A percentile compares a stretch with the other conserved stretches of the same genome.
phyloP scores from a whole-genome alignment of 2,888 invertebrate genomes.

The Phragmatobia fuliginosa region DNA sequence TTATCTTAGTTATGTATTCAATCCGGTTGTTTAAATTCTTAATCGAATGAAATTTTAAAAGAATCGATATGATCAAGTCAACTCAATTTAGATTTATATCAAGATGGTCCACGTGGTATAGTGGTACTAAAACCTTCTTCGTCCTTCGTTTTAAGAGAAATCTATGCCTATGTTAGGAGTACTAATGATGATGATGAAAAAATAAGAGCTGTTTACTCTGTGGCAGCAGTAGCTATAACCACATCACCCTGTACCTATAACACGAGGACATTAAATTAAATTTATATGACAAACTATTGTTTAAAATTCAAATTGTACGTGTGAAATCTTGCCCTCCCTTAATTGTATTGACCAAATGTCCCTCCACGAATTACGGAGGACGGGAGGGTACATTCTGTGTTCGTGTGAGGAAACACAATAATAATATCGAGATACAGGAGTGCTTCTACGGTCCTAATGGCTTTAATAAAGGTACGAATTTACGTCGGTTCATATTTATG shows the following conservation, averaged over 20 bases:
- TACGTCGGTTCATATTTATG: conserved; percentile 80
- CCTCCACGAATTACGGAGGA: conserved; percentile 61
- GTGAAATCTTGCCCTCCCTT: conserved; percentile 82
- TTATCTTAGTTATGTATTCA: too few species aligned
- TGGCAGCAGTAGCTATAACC: not conserved
- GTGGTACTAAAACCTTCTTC: too few species aligned
- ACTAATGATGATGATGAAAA: too few species aligned
- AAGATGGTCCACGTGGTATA: too few species aligned
- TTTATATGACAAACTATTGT: conserved; percentile 86
- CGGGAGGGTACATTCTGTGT: conserved; percentile 53
- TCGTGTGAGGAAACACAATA: conserved; percentile 61
- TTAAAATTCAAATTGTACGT: conserved; percentile 86
- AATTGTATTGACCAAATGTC: conserved; percentile 83
- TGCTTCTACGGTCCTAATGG: conserved; percentile 76
- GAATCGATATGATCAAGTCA: too few species aligned
- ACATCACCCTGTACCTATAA: conserved; percentile 65
- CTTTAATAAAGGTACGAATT: conserved; percentile 84
- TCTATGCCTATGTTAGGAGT: too few species aligned
- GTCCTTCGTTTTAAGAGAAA: too few species aligned
- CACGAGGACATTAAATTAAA: conserved; percentile 78
- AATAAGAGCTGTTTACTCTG: not conserved
- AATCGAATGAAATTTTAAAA: too few species aligned
- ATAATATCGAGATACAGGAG: conserved; percentile 72
- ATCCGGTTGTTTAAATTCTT: too few species aligned
- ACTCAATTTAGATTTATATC: too few species aligned